Base-by-base conservation (phyloP, 2,797 vertebrate species). In the Hippopotamyrus pictus region DNA sequence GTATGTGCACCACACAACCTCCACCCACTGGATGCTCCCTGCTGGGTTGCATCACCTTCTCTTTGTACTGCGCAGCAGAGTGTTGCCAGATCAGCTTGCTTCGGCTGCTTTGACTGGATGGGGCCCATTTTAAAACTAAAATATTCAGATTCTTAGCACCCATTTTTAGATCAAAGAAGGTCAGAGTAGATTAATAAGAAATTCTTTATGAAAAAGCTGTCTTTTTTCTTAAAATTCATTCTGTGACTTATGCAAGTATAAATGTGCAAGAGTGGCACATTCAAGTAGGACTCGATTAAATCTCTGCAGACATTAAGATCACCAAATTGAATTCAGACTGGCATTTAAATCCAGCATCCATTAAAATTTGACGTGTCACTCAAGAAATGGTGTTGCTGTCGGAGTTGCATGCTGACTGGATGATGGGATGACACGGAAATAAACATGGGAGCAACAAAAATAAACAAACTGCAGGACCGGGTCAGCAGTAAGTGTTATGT, bases 331-430 rank as follows among this genome's bases (percentile, higher is more conserved):
- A 89, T 87, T 33, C 41, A 48, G 59, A 86, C 65, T 76, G 84
- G 46, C 37, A 37, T 86, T 89, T 89, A 69, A 76, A 87, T 76
- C 87, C 41, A n/a, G 89, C 90, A 93, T 93, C 92, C 93, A 92
- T 95, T 93, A 93, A 95, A 94, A 94, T 94, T 92, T 94, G 93
- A 94, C 91, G 91, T 92, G 93, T 94, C 93, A 93, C 89, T 90
- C 90, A 93, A 92, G 89, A 92, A 95, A 95, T 95, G 90, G 90
- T 92, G 90, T 89, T 84, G 90, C 94, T 94, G 95, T 95, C 94
- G 94, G 94, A 93, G 92, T 91, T 92, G 86, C 90, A 92, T 50
- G 90, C 89, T 89, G 89, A 92, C 91, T 90, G 88, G 89, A 65
- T 8, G 79, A 85, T 7, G 79, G 82, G 44, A 5, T 89, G 54